Base-by-base conservation (phyloP, 1,140 invertebrate genomes). In the Drosophila busckii region DNA sequence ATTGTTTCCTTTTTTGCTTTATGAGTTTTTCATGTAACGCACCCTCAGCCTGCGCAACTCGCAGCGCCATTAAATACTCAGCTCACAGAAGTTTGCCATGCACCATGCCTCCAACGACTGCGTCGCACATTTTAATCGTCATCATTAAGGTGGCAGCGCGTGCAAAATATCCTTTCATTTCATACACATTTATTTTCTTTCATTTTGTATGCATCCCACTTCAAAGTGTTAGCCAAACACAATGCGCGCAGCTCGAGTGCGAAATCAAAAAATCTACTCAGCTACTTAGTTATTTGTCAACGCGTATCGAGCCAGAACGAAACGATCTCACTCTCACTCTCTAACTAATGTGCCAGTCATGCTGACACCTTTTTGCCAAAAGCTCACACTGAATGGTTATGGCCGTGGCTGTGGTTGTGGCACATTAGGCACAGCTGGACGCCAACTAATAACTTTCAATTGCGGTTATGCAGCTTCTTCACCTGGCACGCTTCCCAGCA, bases 1-100 rank as follows among this genome's bases (percentile, higher is more conserved):
- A 76, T 76, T 76, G 70, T 76, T 76, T 76, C 71, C 71, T 76
- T 66, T 13, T 50, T 65, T 66, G 70, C 71, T 70, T 70, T 78
- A 70, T 69, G 70, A 78, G 70, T 76, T 66, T 62, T 54, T 62
- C 70, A 78, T 70, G 66, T 62, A 54, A 53, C 54, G 64, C 50
- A 67, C 23, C 17, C 20, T 46, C 59, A 41, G 5, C 38, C 6
- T 9, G 8, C 31, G 10, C 6, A 7, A 3, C 9, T 1, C n/a
- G 16, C 22, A 38, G 22, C 34, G 26, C 20, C 40, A 31, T 23
- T 9, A 28, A 20, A 2, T 9, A 61, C 38, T 29, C 35, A 4
- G 5, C 13, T 10, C 60, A 37, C 8, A 12, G 19, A 22, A 20
- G 8, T 7, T 23, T 44, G 29, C 32, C 25, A 9, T 45, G 29